Conservation (phyloP, 2,797 vertebrate species). For the Sebastes nivosus region DNA sequence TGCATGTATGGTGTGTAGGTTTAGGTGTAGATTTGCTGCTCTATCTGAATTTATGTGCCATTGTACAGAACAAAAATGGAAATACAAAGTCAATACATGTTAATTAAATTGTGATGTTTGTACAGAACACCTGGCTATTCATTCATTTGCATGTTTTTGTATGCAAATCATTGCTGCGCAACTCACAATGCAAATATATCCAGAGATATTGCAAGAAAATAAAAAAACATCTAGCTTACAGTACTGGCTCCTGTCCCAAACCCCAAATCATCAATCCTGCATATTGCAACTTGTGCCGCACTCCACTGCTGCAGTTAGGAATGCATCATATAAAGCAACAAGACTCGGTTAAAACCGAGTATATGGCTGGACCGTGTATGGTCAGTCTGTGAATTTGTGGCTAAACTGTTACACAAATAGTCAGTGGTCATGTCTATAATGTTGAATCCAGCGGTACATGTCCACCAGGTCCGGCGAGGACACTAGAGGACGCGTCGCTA, state of each 20-base stretch:
- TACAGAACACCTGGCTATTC: not conserved
- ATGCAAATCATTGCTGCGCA: not conserved
- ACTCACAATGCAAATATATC: conserved; percentile 5
- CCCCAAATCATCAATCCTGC: not conserved
- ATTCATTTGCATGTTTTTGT: not conserved
- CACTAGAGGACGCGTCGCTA: not conserved
- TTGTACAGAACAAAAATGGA: not conserved
- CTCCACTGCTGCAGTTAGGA: not conserved
- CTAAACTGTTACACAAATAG: no score
- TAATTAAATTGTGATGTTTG: not conserved
- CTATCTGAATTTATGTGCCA: not conserved
- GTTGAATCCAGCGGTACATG: no score
- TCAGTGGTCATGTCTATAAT: no score
- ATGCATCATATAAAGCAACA: not conserved
- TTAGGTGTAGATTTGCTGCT: not conserved
- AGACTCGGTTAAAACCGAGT: not conserved
- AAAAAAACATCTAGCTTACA: conserved; percentile 21
- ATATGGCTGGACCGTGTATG: no score
- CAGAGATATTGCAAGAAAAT: not conserved
- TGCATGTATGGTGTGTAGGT: conserved; percentile 1
- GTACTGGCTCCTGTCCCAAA: conserved; percentile 9
- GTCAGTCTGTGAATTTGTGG: no score
- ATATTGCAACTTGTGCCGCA: not conserved
- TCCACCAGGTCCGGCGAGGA: no score
- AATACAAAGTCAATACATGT: not conserved